phyloP scores from a whole-genome alignment of 2,113 vertebrate genomes.

The Ceyx margarethae region DNA sequence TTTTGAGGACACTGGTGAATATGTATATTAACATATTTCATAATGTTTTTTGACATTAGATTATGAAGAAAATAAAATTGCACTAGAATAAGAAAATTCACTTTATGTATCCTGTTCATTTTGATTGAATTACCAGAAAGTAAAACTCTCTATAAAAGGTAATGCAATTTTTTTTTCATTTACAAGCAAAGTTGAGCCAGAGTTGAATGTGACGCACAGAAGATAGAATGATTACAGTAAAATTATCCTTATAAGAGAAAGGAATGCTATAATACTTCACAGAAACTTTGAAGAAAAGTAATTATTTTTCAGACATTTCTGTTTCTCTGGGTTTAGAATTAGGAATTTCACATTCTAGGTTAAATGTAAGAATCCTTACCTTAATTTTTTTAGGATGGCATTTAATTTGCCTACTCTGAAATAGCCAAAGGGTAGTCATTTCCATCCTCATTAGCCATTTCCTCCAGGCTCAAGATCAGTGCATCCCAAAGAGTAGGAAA shows the following conservation, averaged over 20 bases:
- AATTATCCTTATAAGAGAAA: not conserved
- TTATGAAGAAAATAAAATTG: not conserved
- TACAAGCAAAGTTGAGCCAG: not conserved
- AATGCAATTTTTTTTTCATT: not conserved
- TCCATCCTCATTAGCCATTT: not conserved
- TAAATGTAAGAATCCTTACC: not conserved
- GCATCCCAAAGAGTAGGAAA: too few relatives aligned
- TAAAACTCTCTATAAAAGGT: not conserved
- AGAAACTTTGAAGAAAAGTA: not conserved
- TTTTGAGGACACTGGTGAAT: not conserved
- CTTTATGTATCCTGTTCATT: not conserved
- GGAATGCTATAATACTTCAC: not conserved
- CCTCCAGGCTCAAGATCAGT: too few relatives aligned
- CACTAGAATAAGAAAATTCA: not conserved
- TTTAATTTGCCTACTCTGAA: not conserved
- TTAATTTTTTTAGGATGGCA: not conserved
- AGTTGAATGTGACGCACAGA: not conserved
- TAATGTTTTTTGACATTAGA: not conserved
- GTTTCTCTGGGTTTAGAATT: not conserved
- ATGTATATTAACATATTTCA: not conserved
- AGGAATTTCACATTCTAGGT: not conserved
- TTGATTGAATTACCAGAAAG: not conserved
- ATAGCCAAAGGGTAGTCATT: not conserved
- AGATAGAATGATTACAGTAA: not conserved
- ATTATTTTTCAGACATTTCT: not conserved